These are phyloP conservation scores for Drosophila paracracens DNA, from an alignment of 2,888 invertebrate genomes.

Conservation along the genomic window DNA sequence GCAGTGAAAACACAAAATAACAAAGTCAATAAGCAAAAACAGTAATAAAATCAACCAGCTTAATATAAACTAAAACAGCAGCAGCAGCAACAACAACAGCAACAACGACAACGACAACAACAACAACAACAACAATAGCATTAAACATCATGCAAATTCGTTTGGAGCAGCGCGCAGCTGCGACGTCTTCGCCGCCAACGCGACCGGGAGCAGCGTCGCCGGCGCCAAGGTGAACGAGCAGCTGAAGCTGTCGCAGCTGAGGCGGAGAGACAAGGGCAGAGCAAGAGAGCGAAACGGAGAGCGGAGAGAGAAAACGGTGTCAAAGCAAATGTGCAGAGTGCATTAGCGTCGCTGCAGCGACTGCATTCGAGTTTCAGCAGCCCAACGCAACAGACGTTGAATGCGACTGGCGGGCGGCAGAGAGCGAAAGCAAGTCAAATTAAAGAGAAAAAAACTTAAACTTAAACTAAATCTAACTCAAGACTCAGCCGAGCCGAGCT, in stretches of 20 bases:
- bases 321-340: slow-evolving; percentile 49
- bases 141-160: slow-evolving; percentile 50
- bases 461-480: slow-evolving; percentile 10
- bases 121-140: slow-evolving; percentile 10
- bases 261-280: slow-evolving; percentile 6
- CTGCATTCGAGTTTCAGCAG: slow-evolving; percentile 70
- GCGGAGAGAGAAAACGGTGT: slow-evolving; percentile 20
- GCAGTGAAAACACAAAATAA: slow-evolving; percentile 6
- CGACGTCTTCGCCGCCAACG: slow-evolving; percentile 49
- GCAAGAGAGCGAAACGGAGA: slow-evolving; percentile 9
- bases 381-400: slow-evolving; percentile 62
- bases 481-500: slow-evolving; percentile 8
- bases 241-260: slow-evolving; percentile 26
- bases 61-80: slow-evolving; percentile 31
- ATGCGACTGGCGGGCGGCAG: slow-evolving; percentile 34
- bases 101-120: background rate
- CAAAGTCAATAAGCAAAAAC: slow-evolving; percentile 7
- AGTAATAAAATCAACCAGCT: slow-evolving; percentile 19
- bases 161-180: slow-evolving; percentile 72
- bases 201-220: slow-evolving; percentile 45
- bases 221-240: slow-evolving; percentile 73
- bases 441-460: slow-evolving; percentile 14
- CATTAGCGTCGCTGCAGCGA: slow-evolving; percentile 58
- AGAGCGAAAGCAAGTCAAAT: slow-evolving; percentile 45
- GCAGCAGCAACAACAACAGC: background rate